Base-by-base conservation (phyloP, 2,113 vertebrate species). In the Euleptes europaea region DNA sequence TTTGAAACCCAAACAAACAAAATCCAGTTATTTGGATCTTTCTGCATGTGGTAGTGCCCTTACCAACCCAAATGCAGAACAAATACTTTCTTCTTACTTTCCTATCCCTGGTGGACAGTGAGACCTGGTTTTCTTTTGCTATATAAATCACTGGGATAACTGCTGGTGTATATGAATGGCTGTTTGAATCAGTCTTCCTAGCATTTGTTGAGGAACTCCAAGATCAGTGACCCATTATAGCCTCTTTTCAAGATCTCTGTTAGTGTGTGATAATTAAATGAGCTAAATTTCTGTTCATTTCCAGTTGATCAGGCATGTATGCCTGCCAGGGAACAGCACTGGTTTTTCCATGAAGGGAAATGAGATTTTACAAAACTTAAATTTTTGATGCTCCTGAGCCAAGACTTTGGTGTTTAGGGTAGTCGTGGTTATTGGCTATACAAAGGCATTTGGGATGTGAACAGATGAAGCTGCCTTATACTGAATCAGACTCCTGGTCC, bases 151-250 rank as follows among this genome's bases (percentile, higher is more conserved):
- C 84, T 1, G 3, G 51, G 65, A 35, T 1, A 0, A 70, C 89
- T 88, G 78, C 82, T 86, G 87, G 81, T 86, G 74, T 82, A 76
- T 77, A 60, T 1, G 60, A n/a, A 54, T 51, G 57, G 7, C 88
- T 88, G 60, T 47, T 92, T 91, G 65, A 92, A 92, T 83, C 74
- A 87, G 88, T 84, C 90, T 88, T 88, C 80, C 2, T 5, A 54
- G 44, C 31, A 60, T 73, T 19, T 42, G 75, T 13, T 69, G 14
- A 42, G 47, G 35, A 31, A 57, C 70, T 83, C 35, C 38, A 80
- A 65, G 84, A 81, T 83, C 90, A 81, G 51, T 88, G 75, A 81
- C 80, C 91, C 79, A 83, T 73, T 72, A 70, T 79, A 44, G 69
- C 1, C 6, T 1, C 70, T 86, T 67, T 65, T 67, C 11, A 3